phyloP scores from a whole-genome alignment of 2,888 invertebrate genomes.

The Agonum fuliginosum region DNA sequence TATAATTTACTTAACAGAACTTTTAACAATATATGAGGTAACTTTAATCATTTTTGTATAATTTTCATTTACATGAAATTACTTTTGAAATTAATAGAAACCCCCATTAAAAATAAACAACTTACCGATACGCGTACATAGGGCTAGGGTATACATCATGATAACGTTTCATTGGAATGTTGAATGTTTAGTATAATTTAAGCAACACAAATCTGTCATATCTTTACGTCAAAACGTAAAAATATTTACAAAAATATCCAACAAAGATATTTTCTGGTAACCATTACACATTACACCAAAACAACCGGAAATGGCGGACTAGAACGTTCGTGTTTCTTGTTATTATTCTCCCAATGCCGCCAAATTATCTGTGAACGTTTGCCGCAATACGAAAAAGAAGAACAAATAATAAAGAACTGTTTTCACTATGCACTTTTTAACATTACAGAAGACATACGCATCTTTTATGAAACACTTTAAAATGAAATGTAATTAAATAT shows the following conservation, averaged over 20 bases:
- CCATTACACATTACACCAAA: constrained; percentile 59
- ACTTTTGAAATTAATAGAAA: background rate
- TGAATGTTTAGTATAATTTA: constrained; percentile 15
- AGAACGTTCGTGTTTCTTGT: constrained; percentile 43
- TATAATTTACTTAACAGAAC: background rate
- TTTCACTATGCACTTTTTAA: constrained; percentile 46
- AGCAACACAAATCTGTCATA: constrained; percentile 47
- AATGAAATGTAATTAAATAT: constrained; percentile 12
- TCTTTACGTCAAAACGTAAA: constrained; percentile 13
- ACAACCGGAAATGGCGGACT: constrained; percentile 56
- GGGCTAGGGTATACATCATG: constrained; percentile 56
- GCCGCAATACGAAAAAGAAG: constrained; percentile 5
- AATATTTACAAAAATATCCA: constrained; percentile 4
- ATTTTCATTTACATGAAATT: background rate
- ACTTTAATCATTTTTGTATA: no score
- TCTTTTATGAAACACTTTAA: constrained; percentile 33
- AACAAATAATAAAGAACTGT: constrained; percentile 30
- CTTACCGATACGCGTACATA: constrained; percentile 57
- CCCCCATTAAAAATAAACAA: constrained; percentile 19
- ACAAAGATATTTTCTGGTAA: constrained; percentile 44
- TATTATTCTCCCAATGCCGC: constrained; percentile 37
- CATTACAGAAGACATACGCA: constrained; percentile 58
- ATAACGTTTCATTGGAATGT: constrained; percentile 60
- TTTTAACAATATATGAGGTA: no score
- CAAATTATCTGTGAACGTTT: constrained; percentile 19